Base-by-base conservation (phyloP, 2,797 vertebrate species). In the Erpetoichthys calabaricus region DNA sequence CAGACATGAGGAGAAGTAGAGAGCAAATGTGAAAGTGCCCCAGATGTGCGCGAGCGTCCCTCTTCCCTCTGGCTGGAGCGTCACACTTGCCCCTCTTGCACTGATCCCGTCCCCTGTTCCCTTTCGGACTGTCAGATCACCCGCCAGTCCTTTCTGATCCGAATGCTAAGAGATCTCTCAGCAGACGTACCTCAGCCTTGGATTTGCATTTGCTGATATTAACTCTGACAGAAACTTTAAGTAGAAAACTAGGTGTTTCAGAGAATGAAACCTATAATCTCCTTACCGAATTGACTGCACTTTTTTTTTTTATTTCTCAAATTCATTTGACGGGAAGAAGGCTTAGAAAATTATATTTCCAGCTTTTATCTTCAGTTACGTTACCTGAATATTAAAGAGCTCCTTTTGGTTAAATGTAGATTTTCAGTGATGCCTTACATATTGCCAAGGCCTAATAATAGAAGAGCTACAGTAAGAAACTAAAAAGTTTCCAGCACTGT, bases 221-320 rank as follows among this genome's bases (percentile, higher is more conserved):
- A 54, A 54, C 53, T 54, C 53, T 25, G 53, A 54, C 53, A 54
- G 53, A 42, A 6, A 42, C 58, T 43, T 41, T 46, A 53, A 59
- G 46, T 41, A 53, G 50, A 53, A 42, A 53, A 58, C 41, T 52
- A 6, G 49, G 7, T 5, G 45, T 58, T 58, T 46, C 44, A 9
- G 25, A 10, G 50, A 53, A 42, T 50, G 44, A 53, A 49, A 5
- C 58, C 45, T 51, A 41, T 59, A 25, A 59, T 59, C 58, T 45
- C 8, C 46, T 53, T 51, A 8, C 7, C 6, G 50, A 44, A 59
- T 59, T 59, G 47, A 43, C 3, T 57, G 42, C 7, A 8, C 25
- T n/a, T 7, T 50, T 47, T 7, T 45, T n/a, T 3, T 52, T 7
- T 25, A 44, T 44, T 25, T 44, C 44, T 47, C 6, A 3, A 42